Evolutionary conservation across 2,888 invertebrate species (phyloP).

Genomic region (Tipula vernalis): DNA sequence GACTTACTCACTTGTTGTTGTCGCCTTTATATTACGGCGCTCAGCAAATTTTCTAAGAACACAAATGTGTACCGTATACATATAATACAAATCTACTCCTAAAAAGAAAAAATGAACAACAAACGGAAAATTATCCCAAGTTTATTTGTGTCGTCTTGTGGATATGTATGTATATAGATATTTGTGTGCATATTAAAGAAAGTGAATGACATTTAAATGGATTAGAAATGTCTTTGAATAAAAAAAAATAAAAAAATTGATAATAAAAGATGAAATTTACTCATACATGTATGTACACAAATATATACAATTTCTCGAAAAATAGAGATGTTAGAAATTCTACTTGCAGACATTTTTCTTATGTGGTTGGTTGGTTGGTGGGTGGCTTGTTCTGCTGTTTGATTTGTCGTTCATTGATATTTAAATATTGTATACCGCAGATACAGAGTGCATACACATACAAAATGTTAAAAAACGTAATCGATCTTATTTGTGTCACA

Average conservation of each 20-base stretch:
- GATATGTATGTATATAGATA: neutral
- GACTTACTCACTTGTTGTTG: neutral
- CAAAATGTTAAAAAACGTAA: neutral
- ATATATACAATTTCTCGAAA: neutral
- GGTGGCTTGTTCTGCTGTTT: neutral
- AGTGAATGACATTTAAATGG: slow-evolving; percentile 4
- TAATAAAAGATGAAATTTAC: neutral
- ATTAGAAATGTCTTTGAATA: neutral
- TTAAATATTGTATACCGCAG: neutral
- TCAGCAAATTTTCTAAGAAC: neutral
- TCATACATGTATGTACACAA: neutral
- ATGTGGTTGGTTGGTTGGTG: neutral
- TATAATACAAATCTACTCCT: neutral
- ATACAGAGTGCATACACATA: neutral
- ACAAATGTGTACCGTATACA: neutral
- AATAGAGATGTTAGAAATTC: neutral
- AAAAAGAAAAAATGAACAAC: neutral
- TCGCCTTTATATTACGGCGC: neutral
- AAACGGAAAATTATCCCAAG: neutral
- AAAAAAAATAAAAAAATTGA: neutral
- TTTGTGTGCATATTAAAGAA: neutral
- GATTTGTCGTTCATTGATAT: neutral
- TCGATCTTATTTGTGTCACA: neutral
- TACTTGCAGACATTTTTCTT: neutral
- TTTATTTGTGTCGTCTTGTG: neutral